Evolutionary conservation across 2,113 vertebrate species (phyloP), one percentile per base, ranked within the genome.

Genomic region (Hyaena hyaena): DNA sequence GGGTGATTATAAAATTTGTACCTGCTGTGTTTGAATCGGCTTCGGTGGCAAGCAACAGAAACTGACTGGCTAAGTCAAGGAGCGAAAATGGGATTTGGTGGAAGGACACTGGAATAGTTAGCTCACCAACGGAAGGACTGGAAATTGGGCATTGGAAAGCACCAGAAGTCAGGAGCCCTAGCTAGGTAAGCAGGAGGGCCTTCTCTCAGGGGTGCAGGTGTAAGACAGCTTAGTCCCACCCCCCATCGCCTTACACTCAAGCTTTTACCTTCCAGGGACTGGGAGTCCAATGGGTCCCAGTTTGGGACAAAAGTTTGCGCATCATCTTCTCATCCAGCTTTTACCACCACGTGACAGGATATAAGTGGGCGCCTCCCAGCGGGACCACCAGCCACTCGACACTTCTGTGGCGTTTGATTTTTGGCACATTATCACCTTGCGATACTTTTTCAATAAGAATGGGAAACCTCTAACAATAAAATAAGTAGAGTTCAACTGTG

Each of bases 361-460:
- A 9, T 23, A 26, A 73, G 33, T 12, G 23, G n/a, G 45, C 1
- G 10, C 8, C 63, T 96, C 63, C 24, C 8, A 39, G 28, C 68
- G 39, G 21, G 19, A 50, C 7, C 23, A 2, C 33, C 23, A 14
- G n/a, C 80, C 28, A 16, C 23, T 24, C 10, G 69, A 48, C 7
- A 48, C 19, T 81, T 96, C 16, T 79, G 15, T 80, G 26, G 6
- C 90, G 17, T 55, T 80, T n/a, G 15, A 50, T 33, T 73, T 95
- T 48, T 33, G 43, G 87, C 69, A 95, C 66, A 58, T 9, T 66
- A 95, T 39, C 66, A 74, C 50, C 43, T 90, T 84, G 65, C 1
- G 0, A 77, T 58, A 58, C n/a, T 92, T 94, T 94, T 11, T 39
- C 95, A 88, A 89, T 65, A 85, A 79, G 69, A 86, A 81, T 92